Conservation (phyloP, 2,797 vertebrate species). For the Acanthopagrus latus region DNA sequence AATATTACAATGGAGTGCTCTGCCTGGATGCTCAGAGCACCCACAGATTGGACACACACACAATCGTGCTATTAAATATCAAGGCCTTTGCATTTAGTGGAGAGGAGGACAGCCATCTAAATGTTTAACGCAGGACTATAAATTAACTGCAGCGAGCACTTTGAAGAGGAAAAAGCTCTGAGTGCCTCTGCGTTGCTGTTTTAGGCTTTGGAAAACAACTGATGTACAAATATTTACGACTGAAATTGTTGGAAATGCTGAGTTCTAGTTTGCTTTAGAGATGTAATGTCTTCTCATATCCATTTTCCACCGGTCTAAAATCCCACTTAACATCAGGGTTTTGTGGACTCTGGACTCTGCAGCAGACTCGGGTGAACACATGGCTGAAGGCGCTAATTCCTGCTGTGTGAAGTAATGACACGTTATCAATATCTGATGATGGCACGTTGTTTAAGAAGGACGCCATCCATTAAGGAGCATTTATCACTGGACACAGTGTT, state of each 20-base stretch:
- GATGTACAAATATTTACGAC: background rate
- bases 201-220: background rate
- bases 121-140: slow-evolving; percentile 53
- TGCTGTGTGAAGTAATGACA: no score
- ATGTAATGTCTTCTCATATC: background rate
- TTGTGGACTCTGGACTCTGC: no score
- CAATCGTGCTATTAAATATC: slow-evolving; percentile 61
- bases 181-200: background rate
- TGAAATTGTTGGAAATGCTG: background rate
- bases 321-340: no score
- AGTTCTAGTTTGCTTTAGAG: background rate
- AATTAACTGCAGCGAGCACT: slow-evolving; percentile 31
- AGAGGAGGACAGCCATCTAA: slow-evolving; percentile 30
- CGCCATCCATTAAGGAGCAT: no score
- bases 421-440: no score
- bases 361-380: no score
- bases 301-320: no score
- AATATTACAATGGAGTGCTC: slow-evolving; percentile 54
- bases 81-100: slow-evolving; percentile 56
- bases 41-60: slow-evolving; percentile 36
- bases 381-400: no score
- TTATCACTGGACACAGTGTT: no score
- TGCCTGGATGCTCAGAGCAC: slow-evolving; percentile 43
- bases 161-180: slow-evolving; percentile 16
- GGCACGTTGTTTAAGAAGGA: no score